phyloP scores from a whole-genome alignment of 2,888 invertebrate genomes.

The Beris chalybata region DNA sequence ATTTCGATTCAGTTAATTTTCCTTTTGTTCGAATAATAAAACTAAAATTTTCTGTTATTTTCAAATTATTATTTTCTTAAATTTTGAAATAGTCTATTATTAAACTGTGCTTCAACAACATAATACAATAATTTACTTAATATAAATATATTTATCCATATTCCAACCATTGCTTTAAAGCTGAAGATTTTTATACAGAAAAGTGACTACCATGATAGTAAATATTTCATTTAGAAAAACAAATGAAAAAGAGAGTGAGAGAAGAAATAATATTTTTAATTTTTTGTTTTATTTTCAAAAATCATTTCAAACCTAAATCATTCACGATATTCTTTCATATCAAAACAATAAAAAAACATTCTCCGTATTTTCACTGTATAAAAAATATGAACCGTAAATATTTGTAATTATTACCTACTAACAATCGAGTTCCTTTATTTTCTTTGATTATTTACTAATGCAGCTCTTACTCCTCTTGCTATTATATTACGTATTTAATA shows the following conservation, averaged over 20 bases:
- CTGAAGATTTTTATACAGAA: conserved; percentile 42
- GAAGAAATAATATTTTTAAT: conserved; percentile 25
- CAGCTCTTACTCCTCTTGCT: conserved; percentile 5
- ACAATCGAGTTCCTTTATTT: background rate
- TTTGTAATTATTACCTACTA: background rate
- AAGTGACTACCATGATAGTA: conserved; percentile 39
- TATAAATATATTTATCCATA: conserved; percentile 1
- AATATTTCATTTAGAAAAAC: background rate
- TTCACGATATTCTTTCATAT: background rate
- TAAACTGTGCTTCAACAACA: too few relatives aligned
- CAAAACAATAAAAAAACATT: background rate
- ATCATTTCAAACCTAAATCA: conserved; percentile 6
- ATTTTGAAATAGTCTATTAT: too few relatives aligned
- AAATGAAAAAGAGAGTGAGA: conserved; percentile 37
- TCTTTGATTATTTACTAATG: background rate
- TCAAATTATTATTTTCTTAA: too few relatives aligned
- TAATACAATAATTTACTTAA: too few relatives aligned
- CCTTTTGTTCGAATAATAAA: conserved; percentile 17
- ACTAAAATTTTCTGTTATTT: too few relatives aligned
- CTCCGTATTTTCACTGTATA: conserved; percentile 11
- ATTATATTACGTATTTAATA: conserved; percentile 1
- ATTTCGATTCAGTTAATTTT: background rate
- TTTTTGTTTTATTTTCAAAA: background rate
- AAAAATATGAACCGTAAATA: background rate
- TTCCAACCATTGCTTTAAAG: background rate